phyloP scores from a whole-genome alignment of 2,113 vertebrate species.

The Paratilapia polleni region DNA sequence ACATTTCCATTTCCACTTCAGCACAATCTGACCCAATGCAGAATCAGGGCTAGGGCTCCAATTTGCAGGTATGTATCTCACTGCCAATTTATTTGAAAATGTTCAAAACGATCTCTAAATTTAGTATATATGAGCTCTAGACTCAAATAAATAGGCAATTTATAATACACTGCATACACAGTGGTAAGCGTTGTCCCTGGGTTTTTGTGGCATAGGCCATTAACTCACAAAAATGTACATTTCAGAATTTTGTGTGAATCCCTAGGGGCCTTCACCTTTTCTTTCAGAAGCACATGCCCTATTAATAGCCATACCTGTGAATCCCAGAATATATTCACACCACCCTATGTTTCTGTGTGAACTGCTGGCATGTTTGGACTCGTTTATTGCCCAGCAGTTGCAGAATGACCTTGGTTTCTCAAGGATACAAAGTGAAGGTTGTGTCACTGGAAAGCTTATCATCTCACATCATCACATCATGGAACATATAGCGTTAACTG shows the following conservation, averaged over 20 bases:
- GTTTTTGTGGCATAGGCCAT: constrained; percentile 42
- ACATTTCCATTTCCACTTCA: constrained; percentile 41
- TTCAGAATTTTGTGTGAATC: constrained; percentile 40
- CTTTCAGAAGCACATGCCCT: constrained; percentile 58
- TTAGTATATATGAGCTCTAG: constrained; percentile 26
- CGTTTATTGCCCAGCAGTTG: constrained; percentile 40
- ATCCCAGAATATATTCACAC: constrained; percentile 56
- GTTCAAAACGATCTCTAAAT: constrained; percentile 50
- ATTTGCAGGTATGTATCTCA: constrained; percentile 26
- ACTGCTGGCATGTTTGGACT: constrained; percentile 30
- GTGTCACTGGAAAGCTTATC: constrained; percentile 30
- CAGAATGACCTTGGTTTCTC: constrained; percentile 55
- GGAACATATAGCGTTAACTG: background rate
- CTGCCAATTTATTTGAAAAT: constrained; percentile 14
- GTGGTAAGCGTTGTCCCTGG: constrained; percentile 36
- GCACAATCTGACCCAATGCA: constrained; percentile 27
- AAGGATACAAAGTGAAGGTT: constrained; percentile 47
- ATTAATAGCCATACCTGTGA: constrained; percentile 55
- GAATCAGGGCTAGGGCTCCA: constrained; percentile 24
- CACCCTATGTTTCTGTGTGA: constrained; percentile 37
- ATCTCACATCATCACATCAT: background rate
- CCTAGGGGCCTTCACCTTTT: constrained; percentile 45
- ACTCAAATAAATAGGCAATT: constrained; percentile 31
- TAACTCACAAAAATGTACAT: constrained; percentile 51
- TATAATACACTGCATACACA: constrained; percentile 18